phyloP scores from a whole-genome alignment of 2,113 vertebrate genomes.

The Hippocampus abdominalis region DNA sequence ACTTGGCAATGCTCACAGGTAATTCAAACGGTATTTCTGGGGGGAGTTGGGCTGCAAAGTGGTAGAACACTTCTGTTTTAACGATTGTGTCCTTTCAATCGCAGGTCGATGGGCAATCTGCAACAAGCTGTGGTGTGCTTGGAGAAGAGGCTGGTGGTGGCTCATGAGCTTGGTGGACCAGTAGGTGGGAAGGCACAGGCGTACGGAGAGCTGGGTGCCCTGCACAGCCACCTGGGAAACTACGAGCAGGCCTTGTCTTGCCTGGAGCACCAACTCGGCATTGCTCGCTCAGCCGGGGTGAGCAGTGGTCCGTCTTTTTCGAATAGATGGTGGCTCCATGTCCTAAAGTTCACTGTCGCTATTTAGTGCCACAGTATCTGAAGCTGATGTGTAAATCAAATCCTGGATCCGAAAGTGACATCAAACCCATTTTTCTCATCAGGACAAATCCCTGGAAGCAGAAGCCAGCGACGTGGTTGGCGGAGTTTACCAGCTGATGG shows the following conservation, averaged over 20 bases:
- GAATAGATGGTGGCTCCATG: not conserved
- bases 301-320: constrained; percentile 4
- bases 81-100: not conserved
- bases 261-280: constrained; percentile 89
- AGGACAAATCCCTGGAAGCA: constrained; percentile 86
- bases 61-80: not conserved
- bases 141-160: constrained; percentile 91
- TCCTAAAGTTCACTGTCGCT: no score
- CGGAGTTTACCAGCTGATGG: constrained; percentile 91
- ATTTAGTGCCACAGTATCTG: no score
- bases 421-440: constrained; percentile 48
- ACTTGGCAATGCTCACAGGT: constrained; percentile 92
- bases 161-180: constrained; percentile 90
- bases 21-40: not conserved
- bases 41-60: not conserved
- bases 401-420: constrained; percentile 28
- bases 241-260: constrained; percentile 94
- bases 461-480: constrained; percentile 87
- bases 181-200: constrained; percentile 90
- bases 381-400: no score
- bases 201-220: constrained; percentile 89
- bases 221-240: constrained; percentile 95
- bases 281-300: constrained; percentile 73
- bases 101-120: constrained; percentile 88
- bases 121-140: constrained; percentile 96